These are phyloP conservation scores for Spheniscus humboldti DNA, from an alignment of 2,797 vertebrate genomes.

Conservation along the genomic window DNA sequence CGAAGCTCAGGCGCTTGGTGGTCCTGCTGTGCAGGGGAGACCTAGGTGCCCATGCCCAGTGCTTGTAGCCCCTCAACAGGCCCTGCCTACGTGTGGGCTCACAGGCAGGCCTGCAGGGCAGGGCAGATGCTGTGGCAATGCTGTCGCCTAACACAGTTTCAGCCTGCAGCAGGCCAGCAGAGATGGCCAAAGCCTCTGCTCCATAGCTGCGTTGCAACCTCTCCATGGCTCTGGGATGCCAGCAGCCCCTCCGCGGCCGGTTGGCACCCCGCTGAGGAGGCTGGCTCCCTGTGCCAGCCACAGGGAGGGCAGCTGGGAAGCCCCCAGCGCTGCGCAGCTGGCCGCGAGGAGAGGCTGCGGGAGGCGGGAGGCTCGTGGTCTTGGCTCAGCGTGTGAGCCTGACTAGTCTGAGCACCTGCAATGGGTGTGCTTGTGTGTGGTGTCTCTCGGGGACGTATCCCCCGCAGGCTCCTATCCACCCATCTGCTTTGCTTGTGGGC, in stretches of 20 bases:
- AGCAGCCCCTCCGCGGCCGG: rapidly evolving
- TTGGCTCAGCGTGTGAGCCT: not conserved
- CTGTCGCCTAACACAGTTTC: not conserved
- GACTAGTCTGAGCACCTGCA: not conserved
- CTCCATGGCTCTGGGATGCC: not conserved
- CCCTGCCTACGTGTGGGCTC: not conserved
- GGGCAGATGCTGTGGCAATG: not conserved
- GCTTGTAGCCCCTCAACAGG: not conserved
- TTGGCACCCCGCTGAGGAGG: rapidly evolving
- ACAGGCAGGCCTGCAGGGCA: not conserved
- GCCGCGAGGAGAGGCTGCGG: not conserved
- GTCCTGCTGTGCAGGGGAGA: not conserved
- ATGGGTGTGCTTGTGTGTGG: not conserved
- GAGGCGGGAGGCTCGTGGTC: not conserved
- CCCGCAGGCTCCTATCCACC: not conserved
- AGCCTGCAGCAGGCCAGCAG: rapidly evolving
- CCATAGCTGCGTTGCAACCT: rapidly evolving
- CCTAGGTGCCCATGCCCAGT: not conserved
- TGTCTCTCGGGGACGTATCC: not conserved
- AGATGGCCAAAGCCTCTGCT: not conserved
- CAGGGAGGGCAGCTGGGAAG: not conserved
- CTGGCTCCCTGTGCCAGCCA: not conserved
- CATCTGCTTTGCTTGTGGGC: not conserved
- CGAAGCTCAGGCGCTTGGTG: not conserved
- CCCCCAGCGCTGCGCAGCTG: rapidly evolving